These are phyloP conservation scores for Phrynosoma blainvillii DNA, from an alignment of 2,113 vertebrate genomes.

Conservation along the genomic window DNA sequence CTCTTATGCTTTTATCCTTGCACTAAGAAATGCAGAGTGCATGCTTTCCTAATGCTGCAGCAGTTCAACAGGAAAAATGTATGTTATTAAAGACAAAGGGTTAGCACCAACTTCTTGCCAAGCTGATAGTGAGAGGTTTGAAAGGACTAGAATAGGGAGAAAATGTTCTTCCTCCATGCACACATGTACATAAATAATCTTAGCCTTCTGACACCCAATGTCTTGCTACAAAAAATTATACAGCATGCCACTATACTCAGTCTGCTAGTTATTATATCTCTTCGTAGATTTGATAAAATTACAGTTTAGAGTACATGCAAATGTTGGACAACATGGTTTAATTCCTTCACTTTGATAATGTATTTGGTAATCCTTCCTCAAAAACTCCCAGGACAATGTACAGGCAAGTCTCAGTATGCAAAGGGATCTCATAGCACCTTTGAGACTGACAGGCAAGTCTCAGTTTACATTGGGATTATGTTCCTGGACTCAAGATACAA, in stretches of 20 bases:
- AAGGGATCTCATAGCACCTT: background rate
- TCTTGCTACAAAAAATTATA: background rate
- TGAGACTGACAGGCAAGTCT: background rate
- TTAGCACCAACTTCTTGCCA: background rate
- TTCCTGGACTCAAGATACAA: background rate
- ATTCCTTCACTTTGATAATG: background rate
- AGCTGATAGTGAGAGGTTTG: background rate
- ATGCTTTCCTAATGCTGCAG: background rate
- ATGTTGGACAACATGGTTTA: background rate
- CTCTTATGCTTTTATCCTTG: background rate
- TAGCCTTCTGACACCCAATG: background rate
- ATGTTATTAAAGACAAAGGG: background rate
- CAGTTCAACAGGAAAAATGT: background rate
- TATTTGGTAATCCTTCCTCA: background rate
- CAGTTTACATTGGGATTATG: background rate
- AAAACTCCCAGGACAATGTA: background rate
- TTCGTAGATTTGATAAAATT: background rate
- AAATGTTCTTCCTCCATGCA: background rate
- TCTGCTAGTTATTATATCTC: background rate
- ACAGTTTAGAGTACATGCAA: background rate
- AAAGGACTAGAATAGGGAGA: background rate
- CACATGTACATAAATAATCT: background rate
- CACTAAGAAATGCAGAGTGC: background rate
- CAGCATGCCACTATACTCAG: background rate
- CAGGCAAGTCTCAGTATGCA: too few relatives aligned